phyloP scores from a whole-genome alignment of 2,797 vertebrate species.

The Peromyscus melanophrys region DNA sequence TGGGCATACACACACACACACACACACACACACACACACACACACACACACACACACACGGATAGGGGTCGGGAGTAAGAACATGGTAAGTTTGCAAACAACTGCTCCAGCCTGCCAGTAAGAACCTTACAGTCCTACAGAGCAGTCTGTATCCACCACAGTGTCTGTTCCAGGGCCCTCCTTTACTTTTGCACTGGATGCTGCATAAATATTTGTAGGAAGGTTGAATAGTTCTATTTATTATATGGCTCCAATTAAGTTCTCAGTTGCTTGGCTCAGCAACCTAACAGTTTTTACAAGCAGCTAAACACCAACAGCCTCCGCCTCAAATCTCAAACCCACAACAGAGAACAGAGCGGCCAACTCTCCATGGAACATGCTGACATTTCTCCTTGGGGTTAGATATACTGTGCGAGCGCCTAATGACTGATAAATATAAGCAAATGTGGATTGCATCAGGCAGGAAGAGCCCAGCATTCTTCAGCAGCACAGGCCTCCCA shows the following conservation, averaged over 20 bases:
- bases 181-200: neutral
- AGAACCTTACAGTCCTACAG: neutral
- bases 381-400: constrained; percentile 65
- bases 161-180: neutral
- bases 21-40: neutral
- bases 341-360: constrained; percentile 44
- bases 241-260: constrained; percentile 69
- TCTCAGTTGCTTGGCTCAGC: constrained; percentile 40
- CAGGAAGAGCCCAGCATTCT: constrained; percentile 17
- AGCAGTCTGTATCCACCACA: constrained; percentile 29
- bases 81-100: neutral
- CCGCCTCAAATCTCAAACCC: constrained; percentile 63
- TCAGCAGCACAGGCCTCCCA: constrained; percentile 27
- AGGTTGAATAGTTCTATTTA: constrained; percentile 34
- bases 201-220: constrained; percentile 68
- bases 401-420: constrained; percentile 7
- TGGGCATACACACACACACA: neutral
- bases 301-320: constrained; percentile 42
- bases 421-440: constrained; percentile 72
- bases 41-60: neutral
- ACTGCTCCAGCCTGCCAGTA: neutral
- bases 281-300: constrained; percentile 64
- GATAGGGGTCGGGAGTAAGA: neutral
- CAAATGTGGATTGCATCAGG: constrained; percentile 61
- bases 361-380: neutral